Evolutionary conservation across 1,140 invertebrate genomes (phyloP).

Genomic region (Cotesia chilonis): DNA sequence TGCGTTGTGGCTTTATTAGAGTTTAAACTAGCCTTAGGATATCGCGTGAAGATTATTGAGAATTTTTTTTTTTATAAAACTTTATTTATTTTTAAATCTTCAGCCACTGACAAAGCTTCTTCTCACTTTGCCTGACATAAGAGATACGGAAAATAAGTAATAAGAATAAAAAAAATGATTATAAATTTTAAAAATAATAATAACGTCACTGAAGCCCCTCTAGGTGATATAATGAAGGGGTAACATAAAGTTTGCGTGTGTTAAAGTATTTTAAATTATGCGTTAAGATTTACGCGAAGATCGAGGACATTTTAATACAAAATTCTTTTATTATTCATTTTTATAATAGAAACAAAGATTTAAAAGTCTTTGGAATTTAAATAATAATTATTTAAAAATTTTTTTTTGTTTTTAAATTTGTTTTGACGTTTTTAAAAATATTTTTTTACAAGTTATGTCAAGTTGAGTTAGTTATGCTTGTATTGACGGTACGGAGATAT

Average conservation of each 20-base stretch:
- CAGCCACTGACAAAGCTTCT: background rate
- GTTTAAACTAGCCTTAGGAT: slow-evolving; percentile 15
- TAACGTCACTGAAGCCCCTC: background rate
- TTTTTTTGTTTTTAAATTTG: too few relatives aligned
- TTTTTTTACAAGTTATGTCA: too few relatives aligned
- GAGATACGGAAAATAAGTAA: background rate
- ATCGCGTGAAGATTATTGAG: slow-evolving; percentile 5
- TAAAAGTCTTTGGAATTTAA: too few relatives aligned
- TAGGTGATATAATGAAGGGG: background rate
- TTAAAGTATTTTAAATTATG: slow-evolving; percentile 20
- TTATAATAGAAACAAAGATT: too few relatives aligned
- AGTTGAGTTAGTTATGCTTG: too few relatives aligned
- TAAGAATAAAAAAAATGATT: background rate
- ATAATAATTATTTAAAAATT: too few relatives aligned
- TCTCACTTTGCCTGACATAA: slow-evolving; percentile 17
- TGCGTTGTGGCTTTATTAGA: slow-evolving; percentile 8
- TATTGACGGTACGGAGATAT: too few relatives aligned
- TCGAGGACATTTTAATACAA: too few relatives aligned
- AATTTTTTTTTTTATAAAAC: background rate
- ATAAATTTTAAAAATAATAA: slow-evolving; percentile 3
- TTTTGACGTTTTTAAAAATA: too few relatives aligned
- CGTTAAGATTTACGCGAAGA: background rate
- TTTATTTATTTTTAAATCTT: background rate
- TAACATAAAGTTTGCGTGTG: background rate
- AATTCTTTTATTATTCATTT: too few relatives aligned